These are phyloP conservation scores for Chionomys nivalis DNA, from an alignment of 2,113 vertebrate species.

Conservation along the genomic window DNA sequence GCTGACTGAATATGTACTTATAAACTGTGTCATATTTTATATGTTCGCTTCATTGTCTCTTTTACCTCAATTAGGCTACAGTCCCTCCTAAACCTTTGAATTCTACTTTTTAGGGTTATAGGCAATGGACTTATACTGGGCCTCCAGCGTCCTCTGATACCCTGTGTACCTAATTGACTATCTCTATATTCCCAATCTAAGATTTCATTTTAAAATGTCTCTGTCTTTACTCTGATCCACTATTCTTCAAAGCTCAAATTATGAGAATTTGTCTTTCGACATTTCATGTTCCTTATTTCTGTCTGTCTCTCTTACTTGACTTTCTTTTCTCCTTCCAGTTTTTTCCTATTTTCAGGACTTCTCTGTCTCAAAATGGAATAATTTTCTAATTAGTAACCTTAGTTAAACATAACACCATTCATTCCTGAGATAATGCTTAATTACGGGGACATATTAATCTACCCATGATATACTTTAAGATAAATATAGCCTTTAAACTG, in stretches of 20 bases:
- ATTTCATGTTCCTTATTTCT: background rate
- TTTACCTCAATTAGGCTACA: background rate
- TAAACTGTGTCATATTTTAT: background rate
- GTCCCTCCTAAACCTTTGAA: background rate
- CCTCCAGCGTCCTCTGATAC: background rate
- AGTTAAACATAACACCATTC: background rate
- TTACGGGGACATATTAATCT: background rate
- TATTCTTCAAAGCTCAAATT: background rate
- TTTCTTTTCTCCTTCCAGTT: background rate
- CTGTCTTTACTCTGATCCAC: background rate
- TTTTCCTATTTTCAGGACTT: background rate
- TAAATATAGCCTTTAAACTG: conserved; percentile 14
- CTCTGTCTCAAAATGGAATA: background rate
- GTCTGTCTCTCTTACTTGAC: no score
- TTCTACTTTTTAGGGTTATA: background rate
- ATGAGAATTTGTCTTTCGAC: background rate
- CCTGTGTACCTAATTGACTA: background rate
- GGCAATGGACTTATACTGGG: background rate
- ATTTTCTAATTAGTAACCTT: conserved; percentile 31
- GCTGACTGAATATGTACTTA: background rate
- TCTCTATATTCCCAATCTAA: background rate
- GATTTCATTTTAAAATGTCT: background rate
- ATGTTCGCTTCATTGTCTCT: background rate
- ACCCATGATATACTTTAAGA: background rate
- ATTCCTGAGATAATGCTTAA: conserved; percentile 7